A percentile compares a stretch with the other conserved stretches of the same genome.
phyloP scores from a whole-genome alignment of 2,113 vertebrate genomes.

The Megalops atlanticus region DNA sequence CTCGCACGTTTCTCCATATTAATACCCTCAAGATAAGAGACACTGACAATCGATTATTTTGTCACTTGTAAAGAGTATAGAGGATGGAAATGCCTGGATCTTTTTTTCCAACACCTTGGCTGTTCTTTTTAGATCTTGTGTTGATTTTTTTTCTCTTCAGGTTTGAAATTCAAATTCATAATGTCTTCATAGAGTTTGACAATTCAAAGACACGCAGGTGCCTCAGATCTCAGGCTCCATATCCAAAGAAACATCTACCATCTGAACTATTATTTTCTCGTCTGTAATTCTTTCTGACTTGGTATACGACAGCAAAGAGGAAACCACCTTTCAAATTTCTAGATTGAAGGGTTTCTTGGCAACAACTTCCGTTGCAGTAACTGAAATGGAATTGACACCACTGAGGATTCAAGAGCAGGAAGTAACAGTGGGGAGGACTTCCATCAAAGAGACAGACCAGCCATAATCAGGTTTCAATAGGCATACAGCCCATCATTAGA shows the following conservation, averaged over 20 bases:
- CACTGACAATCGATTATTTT: slow-evolving; percentile 8
- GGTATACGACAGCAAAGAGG: not conserved
- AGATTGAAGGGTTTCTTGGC: not conserved
- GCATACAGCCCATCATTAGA: not conserved
- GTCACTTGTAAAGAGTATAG: not conserved
- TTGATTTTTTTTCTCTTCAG: not conserved
- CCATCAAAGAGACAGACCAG: not conserved
- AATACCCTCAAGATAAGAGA: slow-evolving; percentile 10
- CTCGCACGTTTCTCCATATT: not conserved
- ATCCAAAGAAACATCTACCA: not conserved
- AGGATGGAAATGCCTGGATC: not conserved
- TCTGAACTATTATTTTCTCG: not conserved
- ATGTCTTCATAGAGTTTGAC: not conserved
- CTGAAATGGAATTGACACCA: not conserved
- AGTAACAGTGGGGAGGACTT: not conserved
- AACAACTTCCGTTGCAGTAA: not conserved
- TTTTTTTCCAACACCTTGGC: not conserved
- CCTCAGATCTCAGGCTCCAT: not conserved
- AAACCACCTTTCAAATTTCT: slow-evolving; percentile 1
- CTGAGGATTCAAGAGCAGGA: not conserved
- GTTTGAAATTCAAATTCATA: slow-evolving; percentile 16
- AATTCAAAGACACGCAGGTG: not conserved
- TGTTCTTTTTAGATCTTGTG: not conserved
- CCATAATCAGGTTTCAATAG: slow-evolving; percentile 14
- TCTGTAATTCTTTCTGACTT: not conserved